Evolutionary conservation across 2,888 invertebrate genomes (phyloP), one percentile per base, ranked within the genome.

Genomic region (Phrixothrix hirtus): DNA sequence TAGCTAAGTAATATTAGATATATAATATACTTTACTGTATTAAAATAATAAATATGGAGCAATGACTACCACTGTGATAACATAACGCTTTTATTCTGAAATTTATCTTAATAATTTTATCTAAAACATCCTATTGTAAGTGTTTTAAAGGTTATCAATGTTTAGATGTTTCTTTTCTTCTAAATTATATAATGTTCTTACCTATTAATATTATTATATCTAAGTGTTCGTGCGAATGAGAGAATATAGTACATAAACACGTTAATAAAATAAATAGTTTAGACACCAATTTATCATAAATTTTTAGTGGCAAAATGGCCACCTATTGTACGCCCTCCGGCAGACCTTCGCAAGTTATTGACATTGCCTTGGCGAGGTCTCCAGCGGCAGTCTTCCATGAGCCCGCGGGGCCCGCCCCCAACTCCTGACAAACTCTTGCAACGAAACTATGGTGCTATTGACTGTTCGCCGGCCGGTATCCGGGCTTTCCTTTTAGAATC

Each of bases 181-280:
- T 66, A 55, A 62, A 62, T 50, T 60, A 58, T 52, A 62, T 57
- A 50, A 57, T 37, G 52, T 57, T 36, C 51, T 59, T 44, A 30
- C 38, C 10, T 16, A 45, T 13, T 47, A 31, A 45, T 39, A 54
- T 38, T 31, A 54, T 47, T 52, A 43, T 50, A 50, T 55, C 44
- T 50, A 55, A 46, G 50, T 55, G 55, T 55, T 55, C 29, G 55
- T 55, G 48, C 35, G 55, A 55, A 49, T 55, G 49, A 17, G 48
- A 54, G 48, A 32, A 73, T 95, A 95, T 71, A 94, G 92, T 1
- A 88, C 74, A 70, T 87, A 86, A 49, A 88, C 88, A 65, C 89
- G 88, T 75, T 89, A 90, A 74, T 69, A 85, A 89, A 54, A 36
- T 32, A 49, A 42, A 46, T 69, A 69, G 68, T 59, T 60, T 68